Conservation (phyloP, 30 jellyfish, hydroid and myxozoan species). For the Euphysa ruthae region DNA sequence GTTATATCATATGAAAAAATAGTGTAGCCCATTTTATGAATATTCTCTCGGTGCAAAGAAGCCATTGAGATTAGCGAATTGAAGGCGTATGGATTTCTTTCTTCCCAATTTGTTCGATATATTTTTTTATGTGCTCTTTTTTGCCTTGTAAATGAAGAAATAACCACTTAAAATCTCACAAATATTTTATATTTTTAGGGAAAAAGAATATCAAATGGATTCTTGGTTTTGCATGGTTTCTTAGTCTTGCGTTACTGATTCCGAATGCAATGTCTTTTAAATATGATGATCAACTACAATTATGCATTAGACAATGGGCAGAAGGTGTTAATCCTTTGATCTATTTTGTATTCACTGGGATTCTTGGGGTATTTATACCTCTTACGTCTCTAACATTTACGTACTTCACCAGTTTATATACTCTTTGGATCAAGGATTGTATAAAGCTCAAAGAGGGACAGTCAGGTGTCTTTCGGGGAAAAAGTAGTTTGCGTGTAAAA, state of each 20-base stretch:
- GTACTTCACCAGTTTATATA: conserved; percentile 60
- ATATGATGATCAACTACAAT: conserved; percentile 37
- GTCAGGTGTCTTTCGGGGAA: conserved; percentile 20
- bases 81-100: too few species aligned
- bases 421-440: conserved; percentile 63
- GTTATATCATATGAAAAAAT: too few species aligned
- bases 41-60: too few species aligned
- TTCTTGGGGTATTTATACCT: conserved; percentile 60
- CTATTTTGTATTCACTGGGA: conserved; percentile 55
- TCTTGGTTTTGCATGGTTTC: conserved; percentile 42
- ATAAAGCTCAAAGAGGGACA: conserved; percentile 18
- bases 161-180: not conserved
- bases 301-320: conserved; percentile 86
- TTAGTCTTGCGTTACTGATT: conserved; percentile 34
- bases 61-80: too few species aligned
- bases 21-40: too few species aligned
- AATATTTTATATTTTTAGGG: not conserved
- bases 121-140: too few species aligned
- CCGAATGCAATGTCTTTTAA: conserved; percentile 78
- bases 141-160: too few species aligned
- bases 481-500: conserved; percentile 36
- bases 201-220: not conserved
- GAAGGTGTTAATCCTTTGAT: conserved; percentile 52
- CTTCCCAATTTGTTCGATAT: too few species aligned
- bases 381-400: conserved; percentile 66